Evolutionary conservation across 2,113 vertebrate genomes (phyloP).

Genomic region (Paracanthobrama guichenoti): DNA sequence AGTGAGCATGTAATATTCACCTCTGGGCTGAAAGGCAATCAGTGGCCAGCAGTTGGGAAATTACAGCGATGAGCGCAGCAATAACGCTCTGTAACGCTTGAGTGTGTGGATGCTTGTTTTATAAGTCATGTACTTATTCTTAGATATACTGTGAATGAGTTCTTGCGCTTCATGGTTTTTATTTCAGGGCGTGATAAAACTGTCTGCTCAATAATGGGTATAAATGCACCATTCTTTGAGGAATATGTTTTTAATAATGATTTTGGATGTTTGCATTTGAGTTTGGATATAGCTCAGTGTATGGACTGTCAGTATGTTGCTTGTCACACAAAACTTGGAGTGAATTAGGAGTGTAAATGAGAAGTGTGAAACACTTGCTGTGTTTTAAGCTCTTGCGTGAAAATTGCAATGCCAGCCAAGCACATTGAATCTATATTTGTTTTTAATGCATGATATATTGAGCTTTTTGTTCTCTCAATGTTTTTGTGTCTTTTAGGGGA

Average conservation of each 20-base stretch:
- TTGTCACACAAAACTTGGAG: conserved; percentile 43
- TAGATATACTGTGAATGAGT: conserved; percentile 29
- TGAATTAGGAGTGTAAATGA: conserved; percentile 48
- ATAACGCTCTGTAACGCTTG: conserved; percentile 50
- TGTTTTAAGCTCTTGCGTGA: conserved; percentile 52
- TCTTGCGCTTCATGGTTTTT: conserved; percentile 1
- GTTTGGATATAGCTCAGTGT: conserved; percentile 3
- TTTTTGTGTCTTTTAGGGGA: neutral
- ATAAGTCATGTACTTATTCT: conserved; percentile 6
- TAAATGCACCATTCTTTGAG: neutral
- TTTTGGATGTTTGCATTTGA: neutral
- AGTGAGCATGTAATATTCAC: conserved; percentile 81
- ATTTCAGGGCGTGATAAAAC: neutral
- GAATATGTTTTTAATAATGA: neutral
- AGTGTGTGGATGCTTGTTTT: conserved; percentile 46
- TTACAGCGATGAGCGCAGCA: conserved; percentile 65
- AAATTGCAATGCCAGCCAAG: conserved; percentile 31
- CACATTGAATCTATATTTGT: conserved; percentile 31
- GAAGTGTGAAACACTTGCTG: conserved; percentile 51
- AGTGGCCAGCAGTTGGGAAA: conserved; percentile 70
- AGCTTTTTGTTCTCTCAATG: conserved; percentile 7
- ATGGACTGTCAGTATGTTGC: conserved; percentile 22
- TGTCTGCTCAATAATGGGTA: neutral
- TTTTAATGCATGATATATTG: neutral
- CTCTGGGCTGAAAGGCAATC: conserved; percentile 76